Evolutionary conservation across 2,888 invertebrate genomes (phyloP).

Genomic region (Sinodicranocentrus sp.): DNA sequence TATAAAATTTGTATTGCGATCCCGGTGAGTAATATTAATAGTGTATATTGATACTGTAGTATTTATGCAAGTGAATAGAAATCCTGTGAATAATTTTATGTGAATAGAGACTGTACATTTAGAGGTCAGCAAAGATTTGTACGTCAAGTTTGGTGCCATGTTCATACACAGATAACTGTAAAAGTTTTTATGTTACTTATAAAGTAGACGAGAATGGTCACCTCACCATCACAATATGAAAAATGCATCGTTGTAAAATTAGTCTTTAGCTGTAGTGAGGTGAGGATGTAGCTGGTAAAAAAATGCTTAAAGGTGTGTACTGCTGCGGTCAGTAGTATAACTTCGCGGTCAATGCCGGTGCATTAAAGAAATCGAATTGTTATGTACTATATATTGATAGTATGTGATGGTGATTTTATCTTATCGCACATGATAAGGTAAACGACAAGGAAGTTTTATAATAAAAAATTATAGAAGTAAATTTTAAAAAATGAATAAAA

Average conservation of each 20-base stretch:
- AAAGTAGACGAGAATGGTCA: background rate
- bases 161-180: constrained; percentile 12
- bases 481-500: constrained; percentile 1
- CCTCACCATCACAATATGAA: background rate
- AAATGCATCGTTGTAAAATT: constrained; percentile 2
- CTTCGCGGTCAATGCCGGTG: background rate
- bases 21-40: background rate
- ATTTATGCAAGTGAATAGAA: constrained; percentile 5
- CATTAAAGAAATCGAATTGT: constrained; percentile 10
- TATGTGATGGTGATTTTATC: background rate
- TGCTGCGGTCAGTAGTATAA: no score
- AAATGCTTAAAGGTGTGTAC: no score
- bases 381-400: constrained; percentile 1
- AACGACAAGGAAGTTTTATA: background rate
- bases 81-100: constrained; percentile 18
- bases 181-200: background rate
- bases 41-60: background rate
- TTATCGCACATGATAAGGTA: constrained; percentile 14
- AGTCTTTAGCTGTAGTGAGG: background rate
- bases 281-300: no score
- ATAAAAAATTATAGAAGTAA: constrained; percentile 14
- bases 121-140: constrained; percentile 13
- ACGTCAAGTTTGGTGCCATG: constrained; percentile 24
- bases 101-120: constrained; percentile 22
- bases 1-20: constrained; percentile 2